These are phyloP conservation scores for Tinamus major DNA, from an alignment of 2,797 vertebrate species.

Conservation along the genomic window DNA sequence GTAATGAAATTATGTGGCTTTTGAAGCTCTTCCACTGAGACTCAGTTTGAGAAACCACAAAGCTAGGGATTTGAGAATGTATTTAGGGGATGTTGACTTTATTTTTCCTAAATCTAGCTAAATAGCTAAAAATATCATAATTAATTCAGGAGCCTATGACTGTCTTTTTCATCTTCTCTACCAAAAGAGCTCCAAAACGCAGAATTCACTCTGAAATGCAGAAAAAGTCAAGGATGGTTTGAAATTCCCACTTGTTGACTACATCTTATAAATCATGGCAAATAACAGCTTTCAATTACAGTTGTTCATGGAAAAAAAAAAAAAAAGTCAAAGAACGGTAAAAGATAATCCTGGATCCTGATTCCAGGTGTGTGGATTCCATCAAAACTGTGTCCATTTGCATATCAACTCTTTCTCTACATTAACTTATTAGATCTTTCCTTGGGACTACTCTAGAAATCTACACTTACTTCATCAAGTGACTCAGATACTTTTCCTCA, in stretches of 20 bases:
- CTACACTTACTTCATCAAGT: neutral
- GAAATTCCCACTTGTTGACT: neutral
- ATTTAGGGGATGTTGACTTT: slow-evolving; percentile 61
- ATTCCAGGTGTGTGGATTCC: neutral
- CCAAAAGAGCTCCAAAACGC: slow-evolving; percentile 5
- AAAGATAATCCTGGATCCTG: neutral
- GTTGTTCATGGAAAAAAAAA: neutral
- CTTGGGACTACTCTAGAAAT: neutral
- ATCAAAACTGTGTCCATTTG: slow-evolving; percentile 18
- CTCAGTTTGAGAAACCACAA: slow-evolving; percentile 53
- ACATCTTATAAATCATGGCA: neutral
- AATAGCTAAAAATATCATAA: slow-evolving; percentile 69
- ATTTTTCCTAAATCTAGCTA: slow-evolving; percentile 63
- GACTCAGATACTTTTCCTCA: slow-evolving; percentile 48
- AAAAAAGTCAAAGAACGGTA: neutral
- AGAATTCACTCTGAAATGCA: neutral
- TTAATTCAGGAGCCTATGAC: slow-evolving; percentile 34
- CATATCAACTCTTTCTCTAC: neutral
- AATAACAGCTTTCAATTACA: neutral
- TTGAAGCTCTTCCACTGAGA: slow-evolving; percentile 49
- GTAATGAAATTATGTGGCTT: slow-evolving; percentile 54
- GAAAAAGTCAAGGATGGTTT: slow-evolving; percentile 19
- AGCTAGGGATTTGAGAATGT: slow-evolving; percentile 58
- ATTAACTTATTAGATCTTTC: slow-evolving; percentile 24
- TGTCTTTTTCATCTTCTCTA: slow-evolving; percentile 33